A percentile compares a stretch with the other conserved stretches of the same genome.
Evolutionary conservation across 2,888 invertebrate genomes (phyloP).

Genomic region (Drosophila anomalipes): DNA sequence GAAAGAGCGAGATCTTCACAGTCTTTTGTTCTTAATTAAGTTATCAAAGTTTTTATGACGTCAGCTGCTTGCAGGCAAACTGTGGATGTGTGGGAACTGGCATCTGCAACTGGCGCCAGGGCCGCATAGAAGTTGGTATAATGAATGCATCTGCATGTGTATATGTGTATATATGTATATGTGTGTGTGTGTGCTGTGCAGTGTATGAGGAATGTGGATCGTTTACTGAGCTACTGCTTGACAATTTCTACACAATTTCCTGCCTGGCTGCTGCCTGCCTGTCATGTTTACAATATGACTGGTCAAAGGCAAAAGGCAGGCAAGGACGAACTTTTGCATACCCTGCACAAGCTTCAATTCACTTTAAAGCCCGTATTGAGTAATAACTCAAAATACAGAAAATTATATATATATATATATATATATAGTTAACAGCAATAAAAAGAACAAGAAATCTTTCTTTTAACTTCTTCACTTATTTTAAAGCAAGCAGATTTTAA

Average conservation of each 20-base stretch:
- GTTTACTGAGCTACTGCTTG: conserved; percentile 44
- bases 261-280: conserved; percentile 38
- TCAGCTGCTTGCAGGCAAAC: conserved; percentile 49
- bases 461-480: neutral
- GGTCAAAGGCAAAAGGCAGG: conserved; percentile 1
- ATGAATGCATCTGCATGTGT: neutral
- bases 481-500: fast-evolving
- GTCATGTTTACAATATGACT: conserved; percentile 31
- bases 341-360: conserved; percentile 9
- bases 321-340: conserved; percentile 4
- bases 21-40: conserved; percentile 68
- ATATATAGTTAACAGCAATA: too few species aligned
- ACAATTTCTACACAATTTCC: conserved; percentile 62
- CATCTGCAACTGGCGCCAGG: conserved; percentile 59
- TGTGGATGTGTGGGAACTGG: conserved; percentile 23
- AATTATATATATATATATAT: too few species aligned
- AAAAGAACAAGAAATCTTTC: neutral
- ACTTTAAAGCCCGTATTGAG: too few species aligned
- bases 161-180: neutral
- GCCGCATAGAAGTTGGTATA: conserved; percentile 41
- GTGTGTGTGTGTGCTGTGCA: neutral
- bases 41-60: conserved; percentile 80
- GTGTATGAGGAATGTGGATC: conserved; percentile 39
- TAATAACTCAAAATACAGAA: too few species aligned
- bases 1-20: neutral